phyloP scores from a whole-genome alignment of 1,140 invertebrate genomes.

The Drosophila sulfurigaster region DNA sequence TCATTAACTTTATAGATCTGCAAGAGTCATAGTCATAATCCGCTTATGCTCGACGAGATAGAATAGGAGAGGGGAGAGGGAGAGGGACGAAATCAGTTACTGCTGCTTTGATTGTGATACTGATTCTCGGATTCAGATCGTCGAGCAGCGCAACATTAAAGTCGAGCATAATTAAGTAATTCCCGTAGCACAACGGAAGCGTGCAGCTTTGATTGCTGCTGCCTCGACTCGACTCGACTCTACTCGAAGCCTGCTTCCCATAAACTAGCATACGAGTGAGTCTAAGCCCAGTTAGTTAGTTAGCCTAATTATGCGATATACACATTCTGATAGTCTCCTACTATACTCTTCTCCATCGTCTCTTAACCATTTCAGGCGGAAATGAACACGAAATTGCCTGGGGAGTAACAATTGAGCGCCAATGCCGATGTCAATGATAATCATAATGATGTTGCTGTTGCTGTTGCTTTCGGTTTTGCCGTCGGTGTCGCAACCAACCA shows the following conservation, averaged over 20 bases:
- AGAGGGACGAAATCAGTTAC: background rate
- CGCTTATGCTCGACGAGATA: constrained; percentile 51
- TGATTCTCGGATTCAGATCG: constrained; percentile 28
- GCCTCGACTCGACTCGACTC: background rate
- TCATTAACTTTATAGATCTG: constrained; percentile 80
- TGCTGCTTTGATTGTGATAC: background rate
- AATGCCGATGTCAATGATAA: constrained; percentile 58
- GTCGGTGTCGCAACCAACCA: background rate
- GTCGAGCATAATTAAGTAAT: constrained; percentile 78
- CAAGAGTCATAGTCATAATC: constrained; percentile 69
- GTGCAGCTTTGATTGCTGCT: constrained; percentile 64
- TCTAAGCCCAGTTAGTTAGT: constrained; percentile 60
- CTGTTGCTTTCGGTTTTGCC: background rate
- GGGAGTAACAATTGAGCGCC: constrained; percentile 53
- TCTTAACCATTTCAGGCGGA: constrained; percentile 36
- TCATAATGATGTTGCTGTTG: constrained; percentile 34
- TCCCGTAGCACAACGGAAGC: constrained; percentile 66
- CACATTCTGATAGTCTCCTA: constrained; percentile 60
- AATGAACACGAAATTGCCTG: constrained; percentile 64
- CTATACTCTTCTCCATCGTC: background rate
- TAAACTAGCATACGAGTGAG: constrained; percentile 1
- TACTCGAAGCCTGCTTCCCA: background rate
- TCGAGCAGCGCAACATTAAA: constrained; percentile 58
- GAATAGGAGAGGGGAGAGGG: background rate
- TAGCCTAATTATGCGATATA: constrained; percentile 78